Evolutionary conservation across 2,797 vertebrate genomes (phyloP), one percentile per base, ranked within the genome.

Genomic region (Gallinago solitaria): DNA sequence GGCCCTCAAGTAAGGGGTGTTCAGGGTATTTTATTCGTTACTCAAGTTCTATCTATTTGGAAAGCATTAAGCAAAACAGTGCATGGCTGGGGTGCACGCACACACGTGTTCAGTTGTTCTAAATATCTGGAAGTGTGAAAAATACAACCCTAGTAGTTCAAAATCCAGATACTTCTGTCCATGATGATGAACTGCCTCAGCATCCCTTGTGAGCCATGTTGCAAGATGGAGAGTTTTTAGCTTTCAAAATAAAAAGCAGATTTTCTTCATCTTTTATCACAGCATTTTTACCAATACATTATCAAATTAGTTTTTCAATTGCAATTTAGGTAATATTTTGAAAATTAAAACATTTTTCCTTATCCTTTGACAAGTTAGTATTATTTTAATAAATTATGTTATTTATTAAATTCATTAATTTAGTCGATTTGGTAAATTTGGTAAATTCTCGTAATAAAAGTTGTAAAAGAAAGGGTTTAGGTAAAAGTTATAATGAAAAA

Each of bases 11-110:
- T 15, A 57, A 50, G 14, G 43, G 43, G 43, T 61, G 50, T 27
- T 59, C 19, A 6, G 45, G 16, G 5, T 57, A 2, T 48, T 79
- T 56, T 24, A 11, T 54, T 28, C 54, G 13, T 50, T 35, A 12
- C 6, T 37, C 19, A 23, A 4, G 28, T 39, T 81, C 56, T 37
- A 41, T 6, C 1, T 25, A 9, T 54, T 48, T 54, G 30, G 39
- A 56, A 50, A 37, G 41, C 14, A 2, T 37, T 61, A 41, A n/a
- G 27, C 19, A 28, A 61, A 68, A 12, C 8, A 12, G 32, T 80
- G 41, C 23, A 2, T 32, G 54, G 70, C 0, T 1, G 21, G 13
- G 37, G 30, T 4, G 19, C 8, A 57, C 12, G 13, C 27, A 19
- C 21, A 5, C 10, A 2, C 1, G 1, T 32, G 19, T 64, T 37